Conservation (phyloP, 2,888 invertebrate genomes). For the Nipponacmea schrenckii region DNA sequence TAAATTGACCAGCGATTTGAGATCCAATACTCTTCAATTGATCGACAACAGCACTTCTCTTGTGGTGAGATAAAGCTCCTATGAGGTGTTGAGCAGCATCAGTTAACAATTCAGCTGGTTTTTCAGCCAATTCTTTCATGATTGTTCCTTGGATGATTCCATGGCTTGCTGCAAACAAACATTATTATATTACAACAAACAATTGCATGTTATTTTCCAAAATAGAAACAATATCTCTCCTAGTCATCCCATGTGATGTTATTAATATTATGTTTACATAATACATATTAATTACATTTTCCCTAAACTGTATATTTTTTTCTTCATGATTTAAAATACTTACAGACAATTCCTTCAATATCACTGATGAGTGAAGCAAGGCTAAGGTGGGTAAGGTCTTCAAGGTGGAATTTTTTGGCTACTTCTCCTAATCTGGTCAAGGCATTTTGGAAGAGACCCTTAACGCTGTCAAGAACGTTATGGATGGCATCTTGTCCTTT, state of each 20-base stretch:
- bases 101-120: slow-evolving; percentile 5
- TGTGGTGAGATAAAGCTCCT: not conserved
- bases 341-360: slow-evolving; percentile 13
- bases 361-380: slow-evolving; percentile 5
- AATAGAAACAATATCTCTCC: too few relatives aligned
- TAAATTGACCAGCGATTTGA: slow-evolving; percentile 3
- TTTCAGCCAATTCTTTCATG: slow-evolving; percentile 4
- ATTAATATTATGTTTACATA: too few relatives aligned
- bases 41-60: slow-evolving; percentile 8
- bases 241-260: too few relatives aligned
- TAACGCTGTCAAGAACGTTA: not conserved
- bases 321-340: not conserved
- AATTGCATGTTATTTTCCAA: not conserved
- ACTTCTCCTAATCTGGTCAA: not conserved
- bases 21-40: not conserved
- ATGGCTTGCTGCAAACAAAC: slow-evolving; percentile 12
- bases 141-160: slow-evolving; percentile 9
- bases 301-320: not conserved
- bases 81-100: slow-evolving; percentile 1
- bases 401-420: not conserved
- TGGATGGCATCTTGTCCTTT: not conserved
- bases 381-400: not conserved
- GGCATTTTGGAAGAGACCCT: not conserved
- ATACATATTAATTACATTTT: too few relatives aligned
- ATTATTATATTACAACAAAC: not conserved